Conservation (phyloP, 1,140 invertebrate genomes). For the Ruditapes philippinarum region DNA sequence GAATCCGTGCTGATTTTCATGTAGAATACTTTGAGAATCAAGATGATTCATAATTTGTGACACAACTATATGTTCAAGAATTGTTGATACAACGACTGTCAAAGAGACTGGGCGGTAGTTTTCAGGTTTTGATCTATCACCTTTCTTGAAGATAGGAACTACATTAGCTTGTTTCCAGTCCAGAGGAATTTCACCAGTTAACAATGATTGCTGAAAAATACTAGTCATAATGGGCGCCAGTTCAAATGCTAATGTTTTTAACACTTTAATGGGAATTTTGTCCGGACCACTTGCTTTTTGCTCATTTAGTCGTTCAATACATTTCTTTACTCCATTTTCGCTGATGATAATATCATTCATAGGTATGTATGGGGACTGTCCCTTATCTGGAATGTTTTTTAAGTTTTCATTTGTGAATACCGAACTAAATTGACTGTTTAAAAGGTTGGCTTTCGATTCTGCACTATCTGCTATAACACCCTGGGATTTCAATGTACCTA, state of each 20-base stretch:
- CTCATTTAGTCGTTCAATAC: neutral
- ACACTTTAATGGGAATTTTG: neutral
- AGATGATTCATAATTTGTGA: conserved; percentile 33
- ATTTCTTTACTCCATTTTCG: neutral
- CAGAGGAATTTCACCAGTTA: neutral
- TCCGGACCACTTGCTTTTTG: conserved; percentile 5
- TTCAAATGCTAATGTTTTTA: neutral
- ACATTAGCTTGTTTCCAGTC: neutral
- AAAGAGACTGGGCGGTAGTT: neutral
- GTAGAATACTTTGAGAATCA: conserved; percentile 4
- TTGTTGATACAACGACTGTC: neutral
- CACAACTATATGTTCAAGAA: conserved; percentile 40
- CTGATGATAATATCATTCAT: neutral
- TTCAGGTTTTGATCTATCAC: neutral
- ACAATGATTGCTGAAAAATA: neutral
- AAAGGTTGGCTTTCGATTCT: neutral
- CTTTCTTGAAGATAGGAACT: conserved; percentile 7
- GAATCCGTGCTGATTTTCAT: conserved; percentile 44
- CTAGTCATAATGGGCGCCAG: neutral
- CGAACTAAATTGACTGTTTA: conserved; percentile 34
- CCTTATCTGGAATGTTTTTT: conserved; percentile 6
- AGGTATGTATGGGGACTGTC: neutral
- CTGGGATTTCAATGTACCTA: conserved; percentile 45
- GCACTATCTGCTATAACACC: neutral
- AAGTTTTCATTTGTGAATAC: conserved; percentile 46